A percentile compares a stretch with the other conserved stretches of the same genome.
phyloP scores from a whole-genome alignment of 2,888 invertebrate genomes.

The Melanostoma scalare region DNA sequence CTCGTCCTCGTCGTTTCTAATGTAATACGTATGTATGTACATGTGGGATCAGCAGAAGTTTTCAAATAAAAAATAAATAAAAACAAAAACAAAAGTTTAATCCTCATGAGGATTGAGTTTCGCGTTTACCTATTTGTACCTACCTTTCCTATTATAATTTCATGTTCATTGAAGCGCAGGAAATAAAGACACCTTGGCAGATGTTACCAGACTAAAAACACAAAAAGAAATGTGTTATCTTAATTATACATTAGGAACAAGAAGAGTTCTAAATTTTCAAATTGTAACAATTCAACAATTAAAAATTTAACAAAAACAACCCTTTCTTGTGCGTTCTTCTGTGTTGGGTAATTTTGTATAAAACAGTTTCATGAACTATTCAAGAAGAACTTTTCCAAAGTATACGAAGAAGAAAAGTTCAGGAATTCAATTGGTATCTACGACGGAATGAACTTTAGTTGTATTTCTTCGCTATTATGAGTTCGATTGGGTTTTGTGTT shows the following conservation, averaged over 20 bases:
- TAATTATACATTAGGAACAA: constrained; percentile 40
- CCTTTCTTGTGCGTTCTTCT: constrained; percentile 9
- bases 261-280: constrained; percentile 31
- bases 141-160: constrained; percentile 10
- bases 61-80: constrained; percentile 17
- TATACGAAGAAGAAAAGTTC: constrained; percentile 41
- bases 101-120: constrained; percentile 31
- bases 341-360: constrained; percentile 9
- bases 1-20: background rate
- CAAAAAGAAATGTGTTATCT: constrained; percentile 8
- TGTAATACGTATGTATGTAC: background rate
- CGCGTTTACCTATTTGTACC: background rate
- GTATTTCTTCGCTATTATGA: constrained; percentile 58
- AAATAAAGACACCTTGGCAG: constrained; percentile 19
- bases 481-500: constrained; percentile 54
- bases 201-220: constrained; percentile 11
- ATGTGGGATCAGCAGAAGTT: constrained; percentile 7
- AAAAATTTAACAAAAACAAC: background rate
- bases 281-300: constrained; percentile 17
- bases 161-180: constrained; percentile 2
- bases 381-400: constrained; percentile 44
- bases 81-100: constrained; percentile 4
- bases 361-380: constrained; percentile 45
- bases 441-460: constrained; percentile 60
- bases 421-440: constrained; percentile 68